Evolutionary conservation across 2,797 vertebrate species (phyloP).

Genomic region (Eurystomus glaucurus): DNA sequence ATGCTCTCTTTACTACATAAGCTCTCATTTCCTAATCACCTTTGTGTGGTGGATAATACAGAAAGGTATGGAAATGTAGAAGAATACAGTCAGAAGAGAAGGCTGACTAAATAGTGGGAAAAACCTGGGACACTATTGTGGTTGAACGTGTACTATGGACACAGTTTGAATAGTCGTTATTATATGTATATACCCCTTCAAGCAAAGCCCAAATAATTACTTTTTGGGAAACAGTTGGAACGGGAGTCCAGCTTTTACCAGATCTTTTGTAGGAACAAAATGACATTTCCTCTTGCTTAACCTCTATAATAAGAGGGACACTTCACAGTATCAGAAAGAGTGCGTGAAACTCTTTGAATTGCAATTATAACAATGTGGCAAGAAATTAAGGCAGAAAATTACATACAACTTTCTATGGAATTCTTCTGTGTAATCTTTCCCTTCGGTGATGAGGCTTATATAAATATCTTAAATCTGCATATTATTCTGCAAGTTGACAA

Average conservation of each 20-base stretch:
- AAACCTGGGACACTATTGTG: not conserved
- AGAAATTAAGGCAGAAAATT: not conserved
- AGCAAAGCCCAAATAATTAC: not conserved
- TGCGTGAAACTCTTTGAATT: not conserved
- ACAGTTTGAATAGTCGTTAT: not conserved
- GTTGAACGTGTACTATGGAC: not conserved
- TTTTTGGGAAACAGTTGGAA: not conserved
- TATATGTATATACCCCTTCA: not conserved
- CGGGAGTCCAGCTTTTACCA: not conserved
- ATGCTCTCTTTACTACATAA: not conserved
- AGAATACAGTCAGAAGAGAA: not conserved
- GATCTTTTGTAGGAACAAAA: not conserved
- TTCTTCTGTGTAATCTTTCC: not conserved
- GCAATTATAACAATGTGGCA: not conserved
- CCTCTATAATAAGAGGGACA: not conserved
- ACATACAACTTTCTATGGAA: not conserved
- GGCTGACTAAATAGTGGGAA: not conserved
- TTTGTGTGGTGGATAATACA: not conserved
- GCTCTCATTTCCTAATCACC: not conserved
- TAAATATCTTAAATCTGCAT: slow-evolving; percentile 18
- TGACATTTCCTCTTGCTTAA: not conserved
- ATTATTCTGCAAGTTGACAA: slow-evolving; percentile 20
- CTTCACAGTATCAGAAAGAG: not conserved
- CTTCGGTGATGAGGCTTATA: not conserved
- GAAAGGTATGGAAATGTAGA: not conserved